Base-by-base conservation (phyloP, 2,888 invertebrate species). In the Subacronicta megacephala region DNA sequence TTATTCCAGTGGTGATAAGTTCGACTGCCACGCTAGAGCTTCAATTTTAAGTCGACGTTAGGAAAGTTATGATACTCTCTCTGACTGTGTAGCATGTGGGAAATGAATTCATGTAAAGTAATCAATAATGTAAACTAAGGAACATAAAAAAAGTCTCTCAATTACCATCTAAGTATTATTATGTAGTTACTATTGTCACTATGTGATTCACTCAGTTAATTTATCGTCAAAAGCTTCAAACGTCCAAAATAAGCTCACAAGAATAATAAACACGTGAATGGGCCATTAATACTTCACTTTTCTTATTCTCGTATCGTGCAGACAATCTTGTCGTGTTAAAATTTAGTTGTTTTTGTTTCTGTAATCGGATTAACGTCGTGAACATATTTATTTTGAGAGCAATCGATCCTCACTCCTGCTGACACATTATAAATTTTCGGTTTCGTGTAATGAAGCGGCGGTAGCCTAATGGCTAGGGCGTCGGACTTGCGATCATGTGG, bases 261-360 rank as follows among this genome's bases (percentile, higher is more conserved):
- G 46, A 44, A 49, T 59, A 66, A 70, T 70, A 65, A 70, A 66
- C 71, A 58, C 58, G 62, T 49, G 71, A 71, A 74, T 66, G 59
- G 59, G 18, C 59, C 66, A 57, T 71, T 66, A 74, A 74, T 56
- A 70, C 58, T 58, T 53, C 15, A 58, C 55, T 74, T 42, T 33
- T 65, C 55, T 70, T 65, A 26, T 65, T 65, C 47, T 43, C 43
- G 37, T 50, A 43, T 40, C 42, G 36, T 46, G 31, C n/a, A 36
- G 52, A 56, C 42, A 42, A 33, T 51, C 52, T 58, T 52, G 44
- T 62, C 41, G 52, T 15, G 52, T 67, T 50, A 42, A 53, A 42
- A 51, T 49, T 63, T 55, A 54, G 41, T 59, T 62, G 69, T 67
- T 45, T 59, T 55, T 73, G 61, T 75, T 66, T 49, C 47, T 44